Base-by-base conservation (phyloP, 2,888 invertebrate genomes). In the Dryobota labecula region DNA sequence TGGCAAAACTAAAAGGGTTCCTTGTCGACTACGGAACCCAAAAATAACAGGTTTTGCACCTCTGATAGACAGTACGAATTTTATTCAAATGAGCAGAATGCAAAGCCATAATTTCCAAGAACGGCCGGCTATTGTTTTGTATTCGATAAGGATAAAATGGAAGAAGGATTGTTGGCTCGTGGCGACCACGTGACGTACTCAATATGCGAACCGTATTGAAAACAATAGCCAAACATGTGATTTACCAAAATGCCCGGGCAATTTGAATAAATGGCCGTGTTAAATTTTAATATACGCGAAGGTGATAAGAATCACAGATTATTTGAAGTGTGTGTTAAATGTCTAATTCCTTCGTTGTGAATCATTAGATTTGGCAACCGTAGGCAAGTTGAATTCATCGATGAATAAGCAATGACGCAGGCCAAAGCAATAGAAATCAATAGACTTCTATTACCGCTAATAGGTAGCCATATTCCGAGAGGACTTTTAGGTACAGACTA, bases 201-300 rank as follows among this genome's bases (percentile, higher is more conserved):
- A 74, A 63, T 83, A 85, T 76, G 81, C 83, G 24, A 70, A 73
- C 63, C 62, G 77, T 64, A 70, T 70, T 63, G 57, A 70, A 82
- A 70, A 84, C 84, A 86, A 84, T 86, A 75, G 79, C 73, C 76
- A 53, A 84, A 83, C 61, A 72, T 73, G 74, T 71, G 64, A 68
- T 75, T 83, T 70, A 76, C 80, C 76, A 45, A 85, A 85, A 77
- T 73, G 54, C 41, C 38, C 24, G n/a, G 54, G 18, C 38, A 45
- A 73, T 82, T 74, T 77, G 43, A 84, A 84, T 84, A 70, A 72
- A 65, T 30, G 27, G 36, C 49, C 45, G 61, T 58, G 73, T 74
- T 57, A 56, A 78, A 78, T 73, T 72, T 78, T 78, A 73, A 82
- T 64, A 64, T 24, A 66, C 11, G 33, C 13, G 47, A 9, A 45